A percentile compares a stretch with the other conserved stretches of the same genome.
These are phyloP conservation scores for Porites australiensis DNA, from an alignment of 64 coral and sea anemone species.

Conservation along the genomic window DNA sequence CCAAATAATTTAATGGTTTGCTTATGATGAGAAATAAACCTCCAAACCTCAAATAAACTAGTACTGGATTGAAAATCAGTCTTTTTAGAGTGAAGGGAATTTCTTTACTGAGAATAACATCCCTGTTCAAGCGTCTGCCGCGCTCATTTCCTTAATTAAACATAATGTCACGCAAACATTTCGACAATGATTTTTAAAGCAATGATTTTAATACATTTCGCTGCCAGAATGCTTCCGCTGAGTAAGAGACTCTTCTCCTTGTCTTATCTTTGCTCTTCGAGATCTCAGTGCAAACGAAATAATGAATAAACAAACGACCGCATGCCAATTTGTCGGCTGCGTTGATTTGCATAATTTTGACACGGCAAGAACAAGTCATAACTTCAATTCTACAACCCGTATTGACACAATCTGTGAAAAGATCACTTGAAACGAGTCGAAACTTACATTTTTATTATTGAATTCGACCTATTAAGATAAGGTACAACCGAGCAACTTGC, in stretches of 20 bases:
- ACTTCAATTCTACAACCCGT: not conserved
- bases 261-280: not conserved
- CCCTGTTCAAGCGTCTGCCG: too few relatives aligned
- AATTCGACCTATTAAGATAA: not conserved
- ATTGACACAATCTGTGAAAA: not conserved
- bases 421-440: not conserved
- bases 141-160: too few relatives aligned
- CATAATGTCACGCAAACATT: too few relatives aligned
- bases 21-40: too few relatives aligned
- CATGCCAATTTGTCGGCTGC: not conserved
- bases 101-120: too few relatives aligned
- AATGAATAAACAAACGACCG: not conserved
- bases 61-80: too few relatives aligned
- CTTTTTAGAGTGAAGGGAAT: too few relatives aligned
- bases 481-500: not conserved
- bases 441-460: not conserved
- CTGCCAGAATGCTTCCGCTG: not conserved
- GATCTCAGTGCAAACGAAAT: not conserved
- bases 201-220: too few relatives aligned
- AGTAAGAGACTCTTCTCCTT: not conserved
- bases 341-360: not conserved
- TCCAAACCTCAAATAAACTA: too few relatives aligned
- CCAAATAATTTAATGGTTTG: too few relatives aligned
- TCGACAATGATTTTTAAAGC: too few relatives aligned
- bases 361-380: too few relatives aligned